Base-by-base conservation (phyloP, 1,140 invertebrate genomes). In the Tribolium madens region DNA sequence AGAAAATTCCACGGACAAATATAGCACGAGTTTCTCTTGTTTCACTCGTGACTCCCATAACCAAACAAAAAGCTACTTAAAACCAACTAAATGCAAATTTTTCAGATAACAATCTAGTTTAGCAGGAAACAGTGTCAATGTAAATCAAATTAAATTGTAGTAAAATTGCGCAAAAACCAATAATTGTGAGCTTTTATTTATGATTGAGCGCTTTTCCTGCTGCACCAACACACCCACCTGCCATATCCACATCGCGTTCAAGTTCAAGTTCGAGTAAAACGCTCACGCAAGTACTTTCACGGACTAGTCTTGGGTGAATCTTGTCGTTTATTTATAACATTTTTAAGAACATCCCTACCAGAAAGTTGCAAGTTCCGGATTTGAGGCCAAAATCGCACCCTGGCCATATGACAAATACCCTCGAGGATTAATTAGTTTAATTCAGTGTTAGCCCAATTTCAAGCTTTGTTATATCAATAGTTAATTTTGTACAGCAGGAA, bases 161-260 rank as follows among this genome's bases (percentile, higher is more conserved):
- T 10, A 42, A 1, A 10, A 42, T 42, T 2, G 36, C 9, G 36
- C 36, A 4, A 5, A 36, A 36, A 36, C 10, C 7, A 42, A 42
- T 10, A 42, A 42, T 42, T 7, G 36, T 7, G 36, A 42, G 36
- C 36, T 42, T 42, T 42, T 9, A 9, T 42, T 42, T 42, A 15
- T 14, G 15, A 17, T 26, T 26, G 21, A 26, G 21, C 21, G 14
- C 52, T 64, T 64, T 64, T 64, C 57, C 52, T 57, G 52, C 15
- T 50, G 6, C 48, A 50, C n/a, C 57, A 31, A 12, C 57, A 33
- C 57, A 64, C 57, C 57, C 57, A 64, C 57, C 57, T 64, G 57
- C 57, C 57, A 33, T 64, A 64, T 64, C 57, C 57, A 64, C 57
- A 64, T 64, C 57, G 57, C 57, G 26, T 33, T 64, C 57, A 64